These are phyloP conservation scores for Lepidurus couesii DNA, from an alignment of 1,140 invertebrate species.

Conservation along the genomic window DNA sequence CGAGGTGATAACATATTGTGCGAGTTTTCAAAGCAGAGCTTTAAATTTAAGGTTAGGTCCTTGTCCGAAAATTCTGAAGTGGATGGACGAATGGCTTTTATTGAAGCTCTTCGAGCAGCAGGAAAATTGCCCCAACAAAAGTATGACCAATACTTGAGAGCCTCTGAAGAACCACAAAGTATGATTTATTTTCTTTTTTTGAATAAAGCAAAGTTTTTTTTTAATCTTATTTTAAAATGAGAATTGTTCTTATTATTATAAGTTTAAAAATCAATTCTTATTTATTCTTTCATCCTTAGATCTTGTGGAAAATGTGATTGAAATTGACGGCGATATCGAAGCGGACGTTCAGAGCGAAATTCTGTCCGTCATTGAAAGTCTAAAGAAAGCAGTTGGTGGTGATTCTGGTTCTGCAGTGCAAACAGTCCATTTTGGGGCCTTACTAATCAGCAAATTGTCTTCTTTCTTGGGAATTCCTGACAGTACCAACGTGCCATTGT, in stretches of 20 bases:
- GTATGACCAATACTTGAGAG: neutral
- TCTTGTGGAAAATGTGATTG: neutral
- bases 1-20: neutral
- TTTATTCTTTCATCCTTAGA: neutral
- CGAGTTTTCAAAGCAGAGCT: neutral
- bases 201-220: neutral
- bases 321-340: constrained; percentile 1
- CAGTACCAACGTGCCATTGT: neutral
- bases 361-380: neutral
- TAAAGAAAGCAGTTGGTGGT: neutral
- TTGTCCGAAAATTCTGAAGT: neutral
- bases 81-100: neutral
- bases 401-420: neutral
- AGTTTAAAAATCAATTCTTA: neutral
- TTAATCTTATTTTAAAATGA: neutral
- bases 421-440: neutral
- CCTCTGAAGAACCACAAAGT: neutral
- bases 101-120: neutral
- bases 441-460: neutral
- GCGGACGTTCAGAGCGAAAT: neutral
- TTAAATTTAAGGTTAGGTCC: neutral
- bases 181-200: neutral
- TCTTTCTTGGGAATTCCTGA: neutral
- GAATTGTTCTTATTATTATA: neutral
- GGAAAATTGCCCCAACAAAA: neutral